Conservation (phyloP, 23 tunicate genomes). For the Clavelina lepadiformis region DNA sequence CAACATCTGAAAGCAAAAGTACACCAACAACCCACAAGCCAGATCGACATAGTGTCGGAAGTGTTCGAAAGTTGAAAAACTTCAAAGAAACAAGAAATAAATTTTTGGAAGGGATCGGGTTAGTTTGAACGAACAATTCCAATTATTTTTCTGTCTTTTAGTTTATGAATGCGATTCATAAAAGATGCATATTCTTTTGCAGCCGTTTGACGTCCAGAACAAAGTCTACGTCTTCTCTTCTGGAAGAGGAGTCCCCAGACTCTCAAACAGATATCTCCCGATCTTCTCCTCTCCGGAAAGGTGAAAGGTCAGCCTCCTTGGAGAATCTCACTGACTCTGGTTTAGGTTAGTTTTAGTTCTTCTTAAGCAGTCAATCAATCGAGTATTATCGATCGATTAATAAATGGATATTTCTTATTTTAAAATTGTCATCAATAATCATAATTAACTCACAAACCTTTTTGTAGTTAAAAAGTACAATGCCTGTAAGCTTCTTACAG, state of each 20-base stretch:
- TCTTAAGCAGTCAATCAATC: neutral
- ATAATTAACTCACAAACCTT: too few relatives aligned
- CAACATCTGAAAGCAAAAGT: neutral
- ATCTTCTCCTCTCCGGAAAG: neutral
- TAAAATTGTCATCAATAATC: neutral
- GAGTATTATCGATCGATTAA: too few relatives aligned
- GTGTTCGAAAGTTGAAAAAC: slow-evolving; percentile 35
- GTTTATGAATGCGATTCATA: neutral
- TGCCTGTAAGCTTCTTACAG: too few relatives aligned
- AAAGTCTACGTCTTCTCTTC: slow-evolving; percentile 40
- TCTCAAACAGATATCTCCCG: neutral
- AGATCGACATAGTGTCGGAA: neutral
- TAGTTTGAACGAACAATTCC: neutral
- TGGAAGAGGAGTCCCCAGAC: slow-evolving; percentile 23
- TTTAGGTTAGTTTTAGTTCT: slow-evolving; percentile 16
- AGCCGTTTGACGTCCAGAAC: slow-evolving; percentile 13
- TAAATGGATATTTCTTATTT: neutral
- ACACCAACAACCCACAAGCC: slow-evolving; percentile 24
- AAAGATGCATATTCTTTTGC: neutral
- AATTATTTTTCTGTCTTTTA: neutral
- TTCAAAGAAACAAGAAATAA: slow-evolving; percentile 35
- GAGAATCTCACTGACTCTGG: slow-evolving; percentile 37
- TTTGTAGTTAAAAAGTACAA: too few relatives aligned
- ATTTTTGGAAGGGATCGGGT: slow-evolving; percentile 12
- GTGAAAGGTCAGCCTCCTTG: slow-evolving; percentile 24